Percentiles rank a stretch among this genome's conserved stretches.
Conservation (phyloP, 92 coral and sea anemone genomes). For the Bergia sp. region DNA sequence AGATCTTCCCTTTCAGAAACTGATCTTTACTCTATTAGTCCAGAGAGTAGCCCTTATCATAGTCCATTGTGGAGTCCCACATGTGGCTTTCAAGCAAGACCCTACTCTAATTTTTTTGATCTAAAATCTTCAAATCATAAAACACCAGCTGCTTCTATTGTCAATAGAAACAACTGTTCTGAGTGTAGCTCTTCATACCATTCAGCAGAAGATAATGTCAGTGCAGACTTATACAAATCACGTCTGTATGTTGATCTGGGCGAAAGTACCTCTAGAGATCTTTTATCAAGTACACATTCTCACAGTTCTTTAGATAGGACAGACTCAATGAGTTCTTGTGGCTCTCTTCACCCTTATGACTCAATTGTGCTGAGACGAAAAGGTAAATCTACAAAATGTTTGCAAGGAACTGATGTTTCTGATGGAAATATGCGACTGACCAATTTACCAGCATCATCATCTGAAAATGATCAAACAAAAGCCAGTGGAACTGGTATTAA, state of each 20-base stretch:
- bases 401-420: conserved; percentile 18
- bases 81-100: conserved; percentile 25
- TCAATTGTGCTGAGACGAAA: conserved; percentile 62
- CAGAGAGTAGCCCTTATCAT: conserved; percentile 28
- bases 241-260: conserved; percentile 47
- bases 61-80: conserved; percentile 49
- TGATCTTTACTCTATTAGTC: conserved; percentile 61
- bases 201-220: conserved; percentile 22
- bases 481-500: not conserved
- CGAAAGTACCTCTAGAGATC: not conserved
- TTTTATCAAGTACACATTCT: not conserved
- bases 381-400: conserved; percentile 45
- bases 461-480: not conserved
- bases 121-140: conserved; percentile 20
- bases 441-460: not conserved
- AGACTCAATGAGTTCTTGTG: conserved; percentile 48
- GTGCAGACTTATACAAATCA: conserved; percentile 48
- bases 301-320: conserved; percentile 45
- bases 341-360: conserved; percentile 75
- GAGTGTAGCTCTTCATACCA: conserved; percentile 9
- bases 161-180: not conserved
- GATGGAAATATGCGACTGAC: conserved; percentile 3
- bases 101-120: conserved; percentile 40
- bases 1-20: conserved; percentile 58
- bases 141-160: not conserved